phyloP scores from a whole-genome alignment of 2,113 vertebrate species.

The Formicarius rufipectus region DNA sequence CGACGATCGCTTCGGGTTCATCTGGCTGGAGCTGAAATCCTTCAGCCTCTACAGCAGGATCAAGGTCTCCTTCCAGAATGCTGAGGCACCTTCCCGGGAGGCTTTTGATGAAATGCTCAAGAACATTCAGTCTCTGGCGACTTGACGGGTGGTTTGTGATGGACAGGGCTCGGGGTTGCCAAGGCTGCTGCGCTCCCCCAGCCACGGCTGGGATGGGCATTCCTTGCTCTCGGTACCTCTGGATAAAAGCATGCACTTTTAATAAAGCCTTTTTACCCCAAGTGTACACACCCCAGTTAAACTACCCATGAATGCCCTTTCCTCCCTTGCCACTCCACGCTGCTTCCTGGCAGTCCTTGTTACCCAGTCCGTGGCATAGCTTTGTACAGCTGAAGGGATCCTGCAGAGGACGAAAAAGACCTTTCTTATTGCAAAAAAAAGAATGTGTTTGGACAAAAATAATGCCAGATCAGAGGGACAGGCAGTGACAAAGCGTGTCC shows the following conservation, averaged over 20 bases:
- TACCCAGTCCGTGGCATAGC: neutral
- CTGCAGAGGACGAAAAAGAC: neutral
- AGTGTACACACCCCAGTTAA: neutral
- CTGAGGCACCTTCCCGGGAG: slow-evolving; percentile 85
- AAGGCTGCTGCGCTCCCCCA: slow-evolving; percentile 9
- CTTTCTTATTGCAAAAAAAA: neutral
- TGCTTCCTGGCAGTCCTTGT: neutral
- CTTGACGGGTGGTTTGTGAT: slow-evolving; percentile 72
- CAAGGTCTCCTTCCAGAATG: slow-evolving; percentile 87
- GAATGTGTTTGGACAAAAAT: neutral
- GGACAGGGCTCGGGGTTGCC: slow-evolving; percentile 32
- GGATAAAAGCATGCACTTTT: slow-evolving; percentile 72
- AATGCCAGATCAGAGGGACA: neutral
- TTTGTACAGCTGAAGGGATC: slow-evolving; percentile 19
- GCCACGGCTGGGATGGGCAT: slow-evolving; percentile 31
- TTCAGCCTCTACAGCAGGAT: slow-evolving; percentile 97
- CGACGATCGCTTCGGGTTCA: slow-evolving; percentile 93
- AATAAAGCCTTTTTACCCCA: slow-evolving; percentile 52
- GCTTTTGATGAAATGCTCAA: slow-evolving; percentile 95
- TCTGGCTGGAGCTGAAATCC: slow-evolving; percentile 97
- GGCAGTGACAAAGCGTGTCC: neutral
- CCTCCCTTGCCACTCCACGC: neutral
- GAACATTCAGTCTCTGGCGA: slow-evolving; percentile 93
- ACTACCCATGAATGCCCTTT: neutral
- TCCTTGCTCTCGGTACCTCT: slow-evolving; percentile 14